phyloP scores from a whole-genome alignment of 1,140 invertebrate genomes.

The Cyclargus thomasi region DNA sequence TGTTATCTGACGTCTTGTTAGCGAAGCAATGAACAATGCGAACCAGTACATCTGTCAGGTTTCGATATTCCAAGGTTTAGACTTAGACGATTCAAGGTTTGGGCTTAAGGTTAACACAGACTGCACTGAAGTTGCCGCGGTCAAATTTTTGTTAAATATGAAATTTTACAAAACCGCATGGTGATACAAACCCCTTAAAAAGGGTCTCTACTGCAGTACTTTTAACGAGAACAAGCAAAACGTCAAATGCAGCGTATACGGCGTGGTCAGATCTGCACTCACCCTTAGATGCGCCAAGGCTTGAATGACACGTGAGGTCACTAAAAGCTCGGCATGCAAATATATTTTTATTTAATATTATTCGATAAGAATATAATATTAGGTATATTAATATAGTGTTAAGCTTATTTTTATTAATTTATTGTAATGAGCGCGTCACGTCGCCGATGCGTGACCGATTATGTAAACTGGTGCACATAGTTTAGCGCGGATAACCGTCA shows the following conservation, averaged over 20 bases:
- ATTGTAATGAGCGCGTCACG: background rate
- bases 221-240: no score
- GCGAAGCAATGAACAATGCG: constrained; percentile 39
- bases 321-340: background rate
- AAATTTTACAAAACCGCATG: no score
- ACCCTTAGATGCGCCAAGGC: background rate
- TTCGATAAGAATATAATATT: background rate
- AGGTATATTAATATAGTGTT: background rate
- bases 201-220: no score
- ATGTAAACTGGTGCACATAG: background rate
- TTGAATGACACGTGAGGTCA: background rate
- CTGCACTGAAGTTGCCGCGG: no score
- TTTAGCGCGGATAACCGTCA: background rate
- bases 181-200: no score
- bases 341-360: background rate
- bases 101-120: background rate
- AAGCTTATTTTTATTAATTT: background rate
- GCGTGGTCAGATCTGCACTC: no score
- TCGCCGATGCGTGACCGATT: background rate
- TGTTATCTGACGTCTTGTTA: constrained; percentile 23
- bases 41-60: constrained; percentile 52
- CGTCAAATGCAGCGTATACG: no score
- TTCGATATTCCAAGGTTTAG: constrained; percentile 53
- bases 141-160: no score
- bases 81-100: constrained; percentile 48